phyloP scores from a whole-genome alignment of 2,113 vertebrate genomes.

The Stigmatopora nigra region DNA sequence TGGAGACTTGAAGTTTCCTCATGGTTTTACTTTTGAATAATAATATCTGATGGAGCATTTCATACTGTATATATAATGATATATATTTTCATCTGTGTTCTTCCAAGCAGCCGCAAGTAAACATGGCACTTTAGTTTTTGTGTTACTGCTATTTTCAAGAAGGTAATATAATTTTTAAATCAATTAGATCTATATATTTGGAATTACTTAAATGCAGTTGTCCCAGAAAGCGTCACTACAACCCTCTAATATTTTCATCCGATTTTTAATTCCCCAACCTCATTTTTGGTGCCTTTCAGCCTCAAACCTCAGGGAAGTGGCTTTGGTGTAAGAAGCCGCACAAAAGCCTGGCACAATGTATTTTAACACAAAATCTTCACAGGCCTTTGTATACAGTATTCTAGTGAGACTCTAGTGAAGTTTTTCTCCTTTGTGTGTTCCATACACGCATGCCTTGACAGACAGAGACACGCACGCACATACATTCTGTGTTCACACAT shows the following conservation, averaged over 20 bases:
- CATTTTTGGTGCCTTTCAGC: constrained; percentile 27
- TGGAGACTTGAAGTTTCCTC: constrained; percentile 43
- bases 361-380: constrained; percentile 61
- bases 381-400: constrained; percentile 35
- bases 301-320: constrained; percentile 58
- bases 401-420: constrained; percentile 32
- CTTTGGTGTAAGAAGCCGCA: constrained; percentile 61
- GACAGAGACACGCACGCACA: background rate
- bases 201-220: constrained; percentile 19
- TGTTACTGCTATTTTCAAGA: background rate
- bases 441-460: background rate
- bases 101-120: background rate
- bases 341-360: constrained; percentile 58
- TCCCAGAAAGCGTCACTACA: constrained; percentile 42
- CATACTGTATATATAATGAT: background rate
- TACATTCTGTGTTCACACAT: constrained; percentile 24
- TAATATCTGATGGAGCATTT: constrained; percentile 35
- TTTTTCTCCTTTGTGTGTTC: constrained; percentile 10
- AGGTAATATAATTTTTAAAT: background rate
- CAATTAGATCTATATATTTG: background rate
- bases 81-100: constrained; percentile 13
- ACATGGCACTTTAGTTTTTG: background rate
- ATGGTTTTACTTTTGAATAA: constrained; percentile 53
- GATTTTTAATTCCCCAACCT: constrained; percentile 40
- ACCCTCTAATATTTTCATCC: constrained; percentile 44